A percentile compares a stretch with the other conserved stretches of the same genome.
phyloP scores from a whole-genome alignment of 2,113 vertebrate genomes.

The Rhineura floridana region DNA sequence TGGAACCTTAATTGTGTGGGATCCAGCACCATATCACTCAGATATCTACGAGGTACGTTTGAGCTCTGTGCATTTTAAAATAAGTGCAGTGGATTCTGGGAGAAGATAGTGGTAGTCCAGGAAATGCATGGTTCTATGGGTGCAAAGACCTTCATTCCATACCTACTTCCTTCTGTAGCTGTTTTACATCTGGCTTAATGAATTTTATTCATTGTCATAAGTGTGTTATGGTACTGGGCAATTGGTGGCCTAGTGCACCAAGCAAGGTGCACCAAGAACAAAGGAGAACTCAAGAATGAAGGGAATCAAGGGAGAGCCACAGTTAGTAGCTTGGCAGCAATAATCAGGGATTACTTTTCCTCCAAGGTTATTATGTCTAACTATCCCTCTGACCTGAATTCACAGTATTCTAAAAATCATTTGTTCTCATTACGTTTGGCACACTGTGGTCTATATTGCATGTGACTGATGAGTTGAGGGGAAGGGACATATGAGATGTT shows the following conservation, averaged over 20 bases:
- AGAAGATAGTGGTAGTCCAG: background rate
- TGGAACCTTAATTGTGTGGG: constrained; percentile 82
- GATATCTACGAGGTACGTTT: constrained; percentile 76
- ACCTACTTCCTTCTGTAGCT: background rate
- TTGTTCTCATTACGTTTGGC: too few relatives aligned
- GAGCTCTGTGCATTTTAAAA: background rate
- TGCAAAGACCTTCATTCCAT: background rate
- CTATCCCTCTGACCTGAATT: too few relatives aligned
- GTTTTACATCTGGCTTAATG: background rate
- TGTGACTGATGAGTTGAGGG: too few relatives aligned
- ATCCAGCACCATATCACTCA: constrained; percentile 79
- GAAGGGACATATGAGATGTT: too few relatives aligned
- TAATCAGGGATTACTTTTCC: too few relatives aligned
- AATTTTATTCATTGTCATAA: too few relatives aligned
- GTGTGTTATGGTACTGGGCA: background rate
- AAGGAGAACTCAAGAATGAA: background rate
- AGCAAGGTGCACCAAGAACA: too few relatives aligned
- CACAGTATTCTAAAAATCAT: too few relatives aligned
- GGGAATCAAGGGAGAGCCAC: background rate
- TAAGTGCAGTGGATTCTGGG: background rate
- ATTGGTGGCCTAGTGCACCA: background rate
- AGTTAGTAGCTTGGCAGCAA: background rate
- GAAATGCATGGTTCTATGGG: background rate
- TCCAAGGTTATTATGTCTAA: too few relatives aligned
- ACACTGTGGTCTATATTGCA: too few relatives aligned